phyloP scores from a whole-genome alignment of 2,113 vertebrate genomes.

The Notarius quadriscutis region DNA sequence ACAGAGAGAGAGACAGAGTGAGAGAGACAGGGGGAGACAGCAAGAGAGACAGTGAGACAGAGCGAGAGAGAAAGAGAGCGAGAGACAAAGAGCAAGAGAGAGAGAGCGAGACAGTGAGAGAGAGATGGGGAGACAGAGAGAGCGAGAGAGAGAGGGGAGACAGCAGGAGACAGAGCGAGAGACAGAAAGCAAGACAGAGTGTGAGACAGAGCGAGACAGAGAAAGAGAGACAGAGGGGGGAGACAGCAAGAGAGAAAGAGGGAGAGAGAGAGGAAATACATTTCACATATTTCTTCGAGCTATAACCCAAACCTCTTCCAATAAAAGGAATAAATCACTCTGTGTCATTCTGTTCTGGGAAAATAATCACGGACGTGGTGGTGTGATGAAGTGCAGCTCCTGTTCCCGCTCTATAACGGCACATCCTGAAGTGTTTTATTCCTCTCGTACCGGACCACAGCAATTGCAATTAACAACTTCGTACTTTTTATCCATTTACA shows the following conservation, averaged over 20 bases:
- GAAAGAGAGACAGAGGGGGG: not conserved
- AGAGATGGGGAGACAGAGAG: no score
- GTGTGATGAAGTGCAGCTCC: not conserved
- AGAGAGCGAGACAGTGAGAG: no score
- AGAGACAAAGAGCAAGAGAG: no score
- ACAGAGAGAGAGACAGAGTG: no score
- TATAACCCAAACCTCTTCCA: not conserved
- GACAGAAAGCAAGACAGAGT: slow-evolving; percentile 65
- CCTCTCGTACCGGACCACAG: not conserved
- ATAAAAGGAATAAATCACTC: not conserved
- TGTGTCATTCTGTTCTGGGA: not conserved
- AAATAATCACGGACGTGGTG: not conserved
- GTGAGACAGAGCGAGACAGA: not conserved
- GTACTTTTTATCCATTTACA: not conserved
- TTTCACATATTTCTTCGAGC: not conserved
- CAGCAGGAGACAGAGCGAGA: no score
- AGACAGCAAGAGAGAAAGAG: not conserved
- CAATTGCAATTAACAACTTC: not conserved
- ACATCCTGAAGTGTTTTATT: not conserved
- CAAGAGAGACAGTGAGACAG: no score
- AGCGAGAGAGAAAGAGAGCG: no score
- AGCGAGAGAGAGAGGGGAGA: not conserved
- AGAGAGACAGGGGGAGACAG: no score
- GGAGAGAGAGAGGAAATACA: not conserved
- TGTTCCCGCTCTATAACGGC: not conserved